A percentile compares a stretch with the other conserved stretches of the same genome.
phyloP scores from a whole-genome alignment of 2,888 invertebrate species.

The Drosophila nr. fundita region DNA sequence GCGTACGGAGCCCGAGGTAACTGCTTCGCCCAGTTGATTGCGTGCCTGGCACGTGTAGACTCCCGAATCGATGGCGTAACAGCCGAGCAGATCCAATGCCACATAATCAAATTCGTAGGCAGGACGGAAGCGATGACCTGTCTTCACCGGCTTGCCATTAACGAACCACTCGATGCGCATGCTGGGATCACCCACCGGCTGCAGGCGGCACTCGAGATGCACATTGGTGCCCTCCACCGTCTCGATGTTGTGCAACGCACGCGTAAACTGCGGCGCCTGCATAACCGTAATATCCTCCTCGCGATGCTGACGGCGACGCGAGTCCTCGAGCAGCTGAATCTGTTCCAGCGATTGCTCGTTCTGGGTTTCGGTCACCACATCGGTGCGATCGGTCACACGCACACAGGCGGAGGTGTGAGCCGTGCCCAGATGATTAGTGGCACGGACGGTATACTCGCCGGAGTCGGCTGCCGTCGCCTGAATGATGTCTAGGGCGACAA shows the following conservation, averaged over 20 bases:
- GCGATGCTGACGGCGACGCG: constrained; percentile 89
- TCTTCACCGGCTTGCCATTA: constrained; percentile 95
- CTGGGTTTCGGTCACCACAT: constrained; percentile 94
- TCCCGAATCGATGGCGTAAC: constrained; percentile 98
- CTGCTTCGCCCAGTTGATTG: constrained; percentile 97
- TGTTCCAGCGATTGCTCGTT: constrained; percentile 96
- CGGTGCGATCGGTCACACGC: constrained; percentile 92
- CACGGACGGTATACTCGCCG: constrained; percentile 97
- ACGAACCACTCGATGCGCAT: constrained; percentile 99
- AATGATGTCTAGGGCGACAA: constrained; percentile 97
- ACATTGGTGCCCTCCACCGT: constrained; percentile 96
- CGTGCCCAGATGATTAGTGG: constrained; percentile 96
- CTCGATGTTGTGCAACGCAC: constrained; percentile 94
- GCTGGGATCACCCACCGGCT: constrained; percentile 95
- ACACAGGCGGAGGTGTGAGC: constrained; percentile 97
- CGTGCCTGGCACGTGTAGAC: constrained; percentile 98
- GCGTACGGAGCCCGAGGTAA: constrained; percentile 95
- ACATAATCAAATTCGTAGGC: constrained; percentile 99
- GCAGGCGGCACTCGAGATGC: constrained; percentile 95
- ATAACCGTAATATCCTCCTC: constrained; percentile 93
- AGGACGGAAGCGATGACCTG: constrained; percentile 97
- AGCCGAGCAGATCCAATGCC: constrained; percentile 96
- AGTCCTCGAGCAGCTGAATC: constrained; percentile 95
- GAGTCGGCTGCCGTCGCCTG: constrained; percentile 97
- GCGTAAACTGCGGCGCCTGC: constrained; percentile 94